Conservation (phyloP, 2,113 vertebrate species). For the Onychorhynchus coronatus region DNA sequence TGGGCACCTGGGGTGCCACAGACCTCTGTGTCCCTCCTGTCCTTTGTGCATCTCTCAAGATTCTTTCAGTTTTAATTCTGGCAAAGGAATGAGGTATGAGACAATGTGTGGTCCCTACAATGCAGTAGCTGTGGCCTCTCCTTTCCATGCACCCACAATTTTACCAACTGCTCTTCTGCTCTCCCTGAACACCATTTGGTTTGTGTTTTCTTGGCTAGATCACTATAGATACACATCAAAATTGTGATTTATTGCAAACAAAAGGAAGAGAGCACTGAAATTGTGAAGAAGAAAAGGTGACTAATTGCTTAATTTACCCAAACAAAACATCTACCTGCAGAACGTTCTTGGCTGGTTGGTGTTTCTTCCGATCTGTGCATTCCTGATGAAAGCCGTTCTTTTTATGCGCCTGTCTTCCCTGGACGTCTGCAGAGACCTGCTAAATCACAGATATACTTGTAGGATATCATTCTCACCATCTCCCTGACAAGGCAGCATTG, state of each 20-base stretch:
- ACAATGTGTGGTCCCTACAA: neutral
- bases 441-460: neutral
- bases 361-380: neutral
- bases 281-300: neutral
- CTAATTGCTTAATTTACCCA: neutral
- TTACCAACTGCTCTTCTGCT: neutral
- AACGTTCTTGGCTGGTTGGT: neutral
- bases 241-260: neutral
- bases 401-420: neutral
- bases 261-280: neutral
- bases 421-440: neutral
- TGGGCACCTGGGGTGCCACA: neutral
- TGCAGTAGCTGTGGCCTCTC: neutral
- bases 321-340: neutral
- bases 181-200: neutral
- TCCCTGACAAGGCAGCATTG: conserved; percentile 13
- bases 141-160: neutral
- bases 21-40: neutral
- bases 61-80: neutral
- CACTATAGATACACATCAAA: neutral
- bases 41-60: neutral
- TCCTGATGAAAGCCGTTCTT: neutral
- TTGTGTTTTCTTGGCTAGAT: neutral
- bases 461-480: neutral
- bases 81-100: neutral